Percentiles rank a stretch among this genome's conserved stretches.
These are phyloP conservation scores for Paedocypris micromegethes DNA, from an alignment of 2,797 vertebrate species.

Conservation along the genomic window DNA sequence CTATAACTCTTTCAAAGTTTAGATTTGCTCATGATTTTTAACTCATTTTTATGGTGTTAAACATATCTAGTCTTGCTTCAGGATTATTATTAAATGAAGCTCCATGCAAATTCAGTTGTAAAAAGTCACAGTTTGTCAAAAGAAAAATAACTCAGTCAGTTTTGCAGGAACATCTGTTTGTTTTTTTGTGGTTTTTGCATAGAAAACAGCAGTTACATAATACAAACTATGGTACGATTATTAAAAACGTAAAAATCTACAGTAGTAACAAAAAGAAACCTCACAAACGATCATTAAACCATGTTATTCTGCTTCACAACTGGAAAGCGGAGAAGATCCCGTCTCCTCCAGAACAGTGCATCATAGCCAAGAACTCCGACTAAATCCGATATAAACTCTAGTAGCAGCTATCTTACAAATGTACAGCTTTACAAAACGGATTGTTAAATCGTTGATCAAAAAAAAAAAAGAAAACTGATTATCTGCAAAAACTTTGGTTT, in stretches of 20 bases:
- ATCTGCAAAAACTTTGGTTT: slow-evolving; percentile 55
- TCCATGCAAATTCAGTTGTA: no score
- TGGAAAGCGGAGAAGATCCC: slow-evolving; percentile 67
- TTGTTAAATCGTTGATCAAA: slow-evolving; percentile 49
- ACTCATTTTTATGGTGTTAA: no score
- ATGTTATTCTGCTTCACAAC: slow-evolving; percentile 35
- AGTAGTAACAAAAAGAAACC: slow-evolving; percentile 67
- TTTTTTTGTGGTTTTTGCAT: slow-evolving; percentile 68
- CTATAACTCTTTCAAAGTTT: no score
- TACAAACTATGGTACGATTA: slow-evolving; percentile 66
- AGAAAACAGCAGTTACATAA: slow-evolving; percentile 79
- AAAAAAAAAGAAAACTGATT: slow-evolving; percentile 46
- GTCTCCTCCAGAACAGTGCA: slow-evolving; percentile 76
- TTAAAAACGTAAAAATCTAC: slow-evolving; percentile 59
- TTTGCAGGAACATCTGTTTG: slow-evolving; percentile 79
- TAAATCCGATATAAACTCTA: slow-evolving; percentile 54
- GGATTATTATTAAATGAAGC: no score
- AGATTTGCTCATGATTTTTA: no score
- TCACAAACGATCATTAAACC: slow-evolving; percentile 52
- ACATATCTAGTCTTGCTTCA: no score
- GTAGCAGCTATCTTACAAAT: slow-evolving; percentile 48
- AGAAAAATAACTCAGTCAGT: slow-evolving; percentile 55
- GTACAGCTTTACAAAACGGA: slow-evolving; percentile 55
- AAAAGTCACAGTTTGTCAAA: slow-evolving; percentile 49
- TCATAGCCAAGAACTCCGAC: slow-evolving; percentile 72